A percentile compares a stretch with the other conserved stretches of the same genome.
phyloP scores from a whole-genome alignment of 1,140 invertebrate species.

The Drosophila melanica region DNA sequence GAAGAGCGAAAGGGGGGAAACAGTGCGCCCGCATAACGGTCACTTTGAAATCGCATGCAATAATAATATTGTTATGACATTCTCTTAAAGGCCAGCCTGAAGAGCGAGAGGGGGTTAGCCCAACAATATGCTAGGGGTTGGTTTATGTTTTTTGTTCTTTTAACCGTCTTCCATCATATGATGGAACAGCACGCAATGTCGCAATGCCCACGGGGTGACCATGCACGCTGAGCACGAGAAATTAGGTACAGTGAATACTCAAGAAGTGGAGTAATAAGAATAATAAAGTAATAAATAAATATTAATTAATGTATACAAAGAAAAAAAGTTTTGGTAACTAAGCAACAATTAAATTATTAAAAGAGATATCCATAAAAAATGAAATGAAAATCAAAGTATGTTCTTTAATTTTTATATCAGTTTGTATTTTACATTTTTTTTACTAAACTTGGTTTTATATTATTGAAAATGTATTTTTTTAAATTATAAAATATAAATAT shows the following conservation, averaged over 20 bases:
- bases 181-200: slow-evolving; percentile 8
- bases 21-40: slow-evolving; percentile 47
- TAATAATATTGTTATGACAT: slow-evolving; percentile 6
- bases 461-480: no score
- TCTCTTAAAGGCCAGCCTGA: slow-evolving; percentile 2
- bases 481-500: no score
- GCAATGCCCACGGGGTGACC: slow-evolving; percentile 28
- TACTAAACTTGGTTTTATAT: no score
- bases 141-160: background rate
- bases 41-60: slow-evolving; percentile 64
- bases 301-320: no score
- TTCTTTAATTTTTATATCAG: no score
- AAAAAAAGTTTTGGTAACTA: no score
- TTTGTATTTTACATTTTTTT: no score
- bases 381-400: no score
- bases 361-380: no score
- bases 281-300: background rate
- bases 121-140: slow-evolving; percentile 21
- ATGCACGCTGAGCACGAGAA: background rate
- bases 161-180: background rate
- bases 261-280: background rate
- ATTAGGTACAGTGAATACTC: background rate
- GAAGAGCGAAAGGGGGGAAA: background rate
- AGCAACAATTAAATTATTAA: no score
- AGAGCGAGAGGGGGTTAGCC: background rate